Evolutionary conservation across 2,888 invertebrate species (phyloP), one percentile per base, ranked within the genome.

Genomic region (Drosophila nr. perissopoda): DNA sequence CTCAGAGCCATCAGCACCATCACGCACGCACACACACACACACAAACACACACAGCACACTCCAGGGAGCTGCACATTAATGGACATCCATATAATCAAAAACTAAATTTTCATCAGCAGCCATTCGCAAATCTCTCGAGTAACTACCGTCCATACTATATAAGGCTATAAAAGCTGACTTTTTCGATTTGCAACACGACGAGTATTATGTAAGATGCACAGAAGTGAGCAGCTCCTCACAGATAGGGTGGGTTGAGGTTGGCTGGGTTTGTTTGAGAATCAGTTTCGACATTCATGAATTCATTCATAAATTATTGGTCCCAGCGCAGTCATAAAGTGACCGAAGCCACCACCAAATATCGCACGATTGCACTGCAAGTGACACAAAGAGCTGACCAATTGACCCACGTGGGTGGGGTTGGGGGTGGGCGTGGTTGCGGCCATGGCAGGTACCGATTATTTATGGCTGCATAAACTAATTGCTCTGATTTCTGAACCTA

Each of bases 251-350:
- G 64, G 36, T 16, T 13, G 54, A 18, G 49, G 63, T 40, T 13
- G 31, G 40, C 4, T 33, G 31, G 13, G 2, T 13, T 38, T 8
- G 29, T 57, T 31, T 31, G 29, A 40, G 40, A 69, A 62, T 56
- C 57, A 62, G 69, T 70, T 90, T 84, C 77, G 82, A 82, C 83
- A 91, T 91, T 89, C 81, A 89, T 91, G 90, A 88, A 86, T 82
- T 86, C 87, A 83, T 90, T 83, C 86, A 89, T 90, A 88, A 91
- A 84, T 90, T 91, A 90, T 88, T 76, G 81, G 69, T 90, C 90
- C 90, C 90, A 73, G 56, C 77, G 82, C 90, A 88, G 82, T 77
- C 89, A 88, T 91, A 91, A 90, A 90, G 80, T 80, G 83, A 79
- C 82, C 84, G 40, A 72, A 61, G 66, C 71, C 71, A 75, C 87